Evolutionary conservation across 2,113 vertebrate genomes (phyloP).

Genomic region (Sinosuthora webbiana): DNA sequence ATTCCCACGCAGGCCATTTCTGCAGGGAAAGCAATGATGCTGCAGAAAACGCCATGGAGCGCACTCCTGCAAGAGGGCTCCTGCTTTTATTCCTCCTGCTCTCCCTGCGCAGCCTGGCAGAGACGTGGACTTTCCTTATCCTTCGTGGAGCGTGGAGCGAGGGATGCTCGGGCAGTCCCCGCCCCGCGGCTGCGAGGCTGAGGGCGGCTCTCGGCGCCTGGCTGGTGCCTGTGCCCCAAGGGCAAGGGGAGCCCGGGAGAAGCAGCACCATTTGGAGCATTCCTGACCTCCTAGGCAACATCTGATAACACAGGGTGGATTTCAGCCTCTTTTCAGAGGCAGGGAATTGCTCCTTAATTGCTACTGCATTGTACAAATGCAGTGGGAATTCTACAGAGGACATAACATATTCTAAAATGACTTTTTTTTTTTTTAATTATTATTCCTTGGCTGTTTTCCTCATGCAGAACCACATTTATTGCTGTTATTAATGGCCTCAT

Average conservation of each 20-base stretch:
- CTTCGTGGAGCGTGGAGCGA: rapidly evolving
- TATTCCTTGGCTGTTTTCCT: slow-evolving; percentile 12
- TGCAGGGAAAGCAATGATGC: not conserved
- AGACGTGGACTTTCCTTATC: not conserved
- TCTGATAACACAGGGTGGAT: not conserved
- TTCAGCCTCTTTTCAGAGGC: not conserved
- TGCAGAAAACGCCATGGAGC: rapidly evolving
- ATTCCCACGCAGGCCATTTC: not conserved
- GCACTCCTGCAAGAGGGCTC: rapidly evolving
- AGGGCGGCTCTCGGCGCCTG: rapidly evolving
- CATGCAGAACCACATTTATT: not conserved
- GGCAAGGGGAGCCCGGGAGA: not conserved
- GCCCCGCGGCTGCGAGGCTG: not conserved
- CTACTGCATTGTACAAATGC: not conserved
- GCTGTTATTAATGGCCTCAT: slow-evolving; percentile 21
- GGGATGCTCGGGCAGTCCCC: not conserved
- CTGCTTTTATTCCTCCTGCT: not conserved
- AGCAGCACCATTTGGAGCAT: not conserved
- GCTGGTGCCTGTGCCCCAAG: not conserved
- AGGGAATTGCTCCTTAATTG: slow-evolving; percentile 1
- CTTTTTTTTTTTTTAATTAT: not conserved
- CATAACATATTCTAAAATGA: not conserved
- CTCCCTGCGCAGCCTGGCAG: rapidly evolving
- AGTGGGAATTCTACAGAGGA: not conserved
- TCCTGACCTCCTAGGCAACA: not conserved